phyloP scores from a whole-genome alignment of 1,140 invertebrate species.

The Platorchestia sp. region DNA sequence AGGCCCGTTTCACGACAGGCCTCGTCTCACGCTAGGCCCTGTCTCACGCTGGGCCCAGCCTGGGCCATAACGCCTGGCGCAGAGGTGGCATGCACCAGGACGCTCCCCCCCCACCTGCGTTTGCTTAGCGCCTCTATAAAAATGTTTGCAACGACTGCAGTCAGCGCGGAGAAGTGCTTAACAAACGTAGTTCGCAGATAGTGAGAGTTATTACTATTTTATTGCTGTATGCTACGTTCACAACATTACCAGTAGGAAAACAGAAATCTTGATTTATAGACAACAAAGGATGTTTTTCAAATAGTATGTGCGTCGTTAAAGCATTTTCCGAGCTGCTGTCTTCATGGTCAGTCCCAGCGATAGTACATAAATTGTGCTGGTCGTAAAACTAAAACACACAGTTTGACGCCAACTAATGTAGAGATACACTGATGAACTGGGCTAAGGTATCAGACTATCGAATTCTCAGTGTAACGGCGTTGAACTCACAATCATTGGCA shows the following conservation, averaged over 20 bases:
- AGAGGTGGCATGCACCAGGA: background rate
- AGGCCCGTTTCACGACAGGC: background rate
- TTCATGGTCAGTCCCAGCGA: background rate
- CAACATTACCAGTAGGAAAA: background rate
- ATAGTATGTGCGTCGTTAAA: background rate
- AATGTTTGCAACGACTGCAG: background rate
- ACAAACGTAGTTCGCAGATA: background rate
- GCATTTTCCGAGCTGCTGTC: background rate
- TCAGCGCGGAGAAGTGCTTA: background rate
- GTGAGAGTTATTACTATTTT: background rate
- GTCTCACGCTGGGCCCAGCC: too few species aligned
- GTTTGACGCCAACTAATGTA: background rate
- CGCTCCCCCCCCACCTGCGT: background rate
- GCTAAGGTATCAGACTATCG: background rate
- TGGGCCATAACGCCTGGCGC: too few species aligned
- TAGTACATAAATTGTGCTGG: background rate
- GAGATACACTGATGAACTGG: background rate
- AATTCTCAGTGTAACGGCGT: background rate
- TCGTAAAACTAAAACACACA: background rate
- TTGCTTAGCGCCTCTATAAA: background rate
- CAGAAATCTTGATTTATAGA: background rate
- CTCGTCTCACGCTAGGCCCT: background rate
- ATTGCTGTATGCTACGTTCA: background rate
- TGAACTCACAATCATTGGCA: too few species aligned
- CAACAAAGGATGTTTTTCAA: background rate